Evolutionary conservation across 2,797 vertebrate species (phyloP).

Genomic region (Crocidura indochinensis): DNA sequence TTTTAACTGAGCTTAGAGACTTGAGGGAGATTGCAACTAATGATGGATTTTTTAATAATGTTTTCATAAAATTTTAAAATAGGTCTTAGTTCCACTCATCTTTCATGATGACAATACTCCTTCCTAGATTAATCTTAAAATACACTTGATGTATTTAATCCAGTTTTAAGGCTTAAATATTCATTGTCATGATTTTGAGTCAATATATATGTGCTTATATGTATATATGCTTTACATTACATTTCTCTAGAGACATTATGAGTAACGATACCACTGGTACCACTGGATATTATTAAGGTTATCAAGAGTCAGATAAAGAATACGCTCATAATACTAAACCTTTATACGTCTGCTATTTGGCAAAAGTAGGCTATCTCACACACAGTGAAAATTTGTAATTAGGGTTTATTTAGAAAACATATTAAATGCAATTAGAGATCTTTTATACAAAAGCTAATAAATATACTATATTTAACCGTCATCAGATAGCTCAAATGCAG

Average conservation of each 20-base stretch:
- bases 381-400: slow-evolving; percentile 50
- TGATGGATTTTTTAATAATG: slow-evolving; percentile 87
- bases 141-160: slow-evolving; percentile 82
- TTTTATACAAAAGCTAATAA: slow-evolving; percentile 62
- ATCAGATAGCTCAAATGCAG: slow-evolving; percentile 53
- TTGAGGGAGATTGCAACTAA: slow-evolving; percentile 79
- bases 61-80: slow-evolving; percentile 86
- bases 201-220: slow-evolving; percentile 60
- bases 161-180: slow-evolving; percentile 73
- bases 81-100: slow-evolving; percentile 82
- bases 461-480: slow-evolving; percentile 58
- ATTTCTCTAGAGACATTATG: slow-evolving; percentile 44
- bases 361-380: slow-evolving; percentile 33
- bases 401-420: slow-evolving; percentile 68
- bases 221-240: slow-evolving; percentile 16
- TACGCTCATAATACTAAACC: slow-evolving; percentile 24
- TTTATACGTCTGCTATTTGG: slow-evolving; percentile 29
- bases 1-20: slow-evolving; percentile 82
- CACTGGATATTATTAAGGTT: background rate
- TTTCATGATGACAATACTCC: slow-evolving; percentile 77
- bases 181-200: slow-evolving; percentile 72
- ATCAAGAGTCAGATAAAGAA: background rate
- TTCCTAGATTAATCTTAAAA: slow-evolving; percentile 80
- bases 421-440: slow-evolving; percentile 56
- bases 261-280: slow-evolving; percentile 59